Evolutionary conservation across 1,140 invertebrate genomes (phyloP).

Genomic region (Doryteuthis pealeii): DNA sequence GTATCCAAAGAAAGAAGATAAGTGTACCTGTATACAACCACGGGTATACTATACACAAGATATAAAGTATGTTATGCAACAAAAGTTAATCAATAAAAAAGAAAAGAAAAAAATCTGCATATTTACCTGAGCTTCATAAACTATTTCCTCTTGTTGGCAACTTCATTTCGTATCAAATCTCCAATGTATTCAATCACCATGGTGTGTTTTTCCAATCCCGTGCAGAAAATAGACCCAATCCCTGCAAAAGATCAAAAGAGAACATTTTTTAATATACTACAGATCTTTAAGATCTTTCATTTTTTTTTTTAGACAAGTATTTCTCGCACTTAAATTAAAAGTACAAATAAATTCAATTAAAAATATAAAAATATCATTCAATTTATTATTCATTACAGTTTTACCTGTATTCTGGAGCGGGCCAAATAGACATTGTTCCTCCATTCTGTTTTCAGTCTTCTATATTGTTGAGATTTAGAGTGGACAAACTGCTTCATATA

Average conservation of each 20-base stretch:
- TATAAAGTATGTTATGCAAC: no score
- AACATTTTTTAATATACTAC: background rate
- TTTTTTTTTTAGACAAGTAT: no score
- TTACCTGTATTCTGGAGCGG: conserved; percentile 71
- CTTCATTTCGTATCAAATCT: conserved; percentile 93
- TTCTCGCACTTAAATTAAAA: background rate
- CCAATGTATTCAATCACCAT: conserved; percentile 99
- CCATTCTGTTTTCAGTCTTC: conserved; percentile 99
- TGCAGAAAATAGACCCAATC: conserved; percentile 94
- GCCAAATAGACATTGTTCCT: conserved; percentile 95
- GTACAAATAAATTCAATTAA: background rate
- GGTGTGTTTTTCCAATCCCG: conserved; percentile 96
- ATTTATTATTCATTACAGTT: background rate
- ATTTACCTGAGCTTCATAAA: conserved; percentile 89
- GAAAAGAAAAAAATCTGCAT: no score
- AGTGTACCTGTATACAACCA: no score
- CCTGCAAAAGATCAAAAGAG: conserved; percentile 68
- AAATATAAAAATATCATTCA: background rate
- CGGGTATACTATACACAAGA: no score
- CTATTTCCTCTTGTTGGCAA: conserved; percentile 93
- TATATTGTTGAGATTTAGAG: conserved; percentile 97
- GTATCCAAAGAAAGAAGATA: no score
- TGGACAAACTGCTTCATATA: conserved; percentile 98
- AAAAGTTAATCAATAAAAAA: no score
- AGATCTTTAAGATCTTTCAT: no score